Base-by-base conservation (phyloP, 2,888 invertebrate genomes). In the Sceliomorpha sp. region DNA sequence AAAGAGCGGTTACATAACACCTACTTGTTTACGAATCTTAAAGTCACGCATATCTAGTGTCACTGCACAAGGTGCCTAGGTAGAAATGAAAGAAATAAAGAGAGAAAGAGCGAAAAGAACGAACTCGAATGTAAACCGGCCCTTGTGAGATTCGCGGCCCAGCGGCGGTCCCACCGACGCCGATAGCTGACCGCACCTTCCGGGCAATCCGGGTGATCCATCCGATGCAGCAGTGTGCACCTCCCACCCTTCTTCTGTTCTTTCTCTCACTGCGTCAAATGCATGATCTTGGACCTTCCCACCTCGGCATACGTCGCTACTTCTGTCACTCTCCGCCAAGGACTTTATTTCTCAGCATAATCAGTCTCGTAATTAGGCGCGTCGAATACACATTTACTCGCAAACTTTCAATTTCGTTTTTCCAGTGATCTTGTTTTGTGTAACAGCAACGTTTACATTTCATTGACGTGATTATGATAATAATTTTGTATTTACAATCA, bases 61-160 rank as follows among this genome's bases (percentile, higher is more conserved):
- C 83, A 74, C 69, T 42, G 67, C 27, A 59, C 51, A 55, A 14
- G 39, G 44, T 42, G 59, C 60, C 59, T 55, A 64, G 70, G 45
- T 67, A 39, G 70, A 64, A 64, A 73, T 47, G 72, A 48, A 47
- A 74, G 72, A 74, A 75, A 77, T 71, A 77, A 77, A 76, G 73
- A 78, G 78, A 72, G 74, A 73, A 74, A 75, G 77, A 73, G 63
- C 64, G 73, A 80, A 80, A n/a, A 75, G 78, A 67, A 76, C 77
- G 75, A 79, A 81, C 84, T 84, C 77, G 79, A 83, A 84, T 86
- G 88, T 88, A 87, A 87, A 84, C 87, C 83, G 87, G 87, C 87
- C 86, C 87, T 82, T 88, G 88, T 88, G 88, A 88, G 88, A 88
- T 87, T 88, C 79, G 84, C 84, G 80, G 76, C 76, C 79, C 81